phyloP scores from a whole-genome alignment of 2,888 invertebrate species.

The Chamaedrilus cognettii region DNA sequence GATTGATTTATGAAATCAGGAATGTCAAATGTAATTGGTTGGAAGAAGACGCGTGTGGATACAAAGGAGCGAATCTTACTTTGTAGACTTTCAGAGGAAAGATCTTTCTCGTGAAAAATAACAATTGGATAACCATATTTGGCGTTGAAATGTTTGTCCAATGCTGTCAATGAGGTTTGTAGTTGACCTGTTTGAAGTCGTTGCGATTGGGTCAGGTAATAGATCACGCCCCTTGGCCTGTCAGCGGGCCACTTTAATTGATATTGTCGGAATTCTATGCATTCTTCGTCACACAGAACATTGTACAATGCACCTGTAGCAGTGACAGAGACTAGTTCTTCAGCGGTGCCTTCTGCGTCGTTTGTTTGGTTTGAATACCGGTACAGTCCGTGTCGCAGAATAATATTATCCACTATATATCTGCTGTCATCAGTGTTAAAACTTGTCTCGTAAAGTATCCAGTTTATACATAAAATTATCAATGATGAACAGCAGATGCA shows the following conservation, averaged over 20 bases:
- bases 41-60: constrained; percentile 29
- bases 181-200: constrained; percentile 19
- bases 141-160: constrained; percentile 32
- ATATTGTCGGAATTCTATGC: too few species aligned
- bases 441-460: too few species aligned
- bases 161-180: constrained; percentile 11
- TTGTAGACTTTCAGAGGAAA: background rate
- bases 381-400: too few species aligned
- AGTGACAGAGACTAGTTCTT: too few species aligned
- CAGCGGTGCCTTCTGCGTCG: too few species aligned
- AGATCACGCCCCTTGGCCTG: constrained; percentile 33
- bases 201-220: constrained; percentile 26
- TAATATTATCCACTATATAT: too few species aligned
- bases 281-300: too few species aligned
- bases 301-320: too few species aligned
- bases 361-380: too few species aligned
- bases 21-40: constrained; percentile 25
- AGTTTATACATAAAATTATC: too few species aligned
- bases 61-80: constrained; percentile 18
- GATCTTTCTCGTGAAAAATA: constrained; percentile 37
- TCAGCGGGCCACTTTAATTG: constrained; percentile 27
- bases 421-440: too few species aligned
- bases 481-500: too few species aligned
- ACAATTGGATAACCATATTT: constrained; percentile 35
- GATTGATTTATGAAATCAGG: constrained; percentile 28